Conservation (phyloP, 2,113 vertebrate species). For the Silurus asotus region DNA sequence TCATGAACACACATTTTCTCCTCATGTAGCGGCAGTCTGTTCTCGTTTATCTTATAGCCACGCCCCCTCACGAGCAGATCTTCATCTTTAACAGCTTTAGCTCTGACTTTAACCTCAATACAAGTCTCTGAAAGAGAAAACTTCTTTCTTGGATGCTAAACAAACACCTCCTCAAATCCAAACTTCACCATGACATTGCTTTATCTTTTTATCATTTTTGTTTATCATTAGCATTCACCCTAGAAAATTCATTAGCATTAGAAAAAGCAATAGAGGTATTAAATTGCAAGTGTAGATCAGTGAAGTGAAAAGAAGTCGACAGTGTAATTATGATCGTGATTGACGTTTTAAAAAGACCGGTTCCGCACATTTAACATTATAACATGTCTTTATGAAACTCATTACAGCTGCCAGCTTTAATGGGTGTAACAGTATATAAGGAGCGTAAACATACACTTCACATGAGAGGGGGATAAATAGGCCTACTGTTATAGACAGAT, state of each 20-base stretch:
- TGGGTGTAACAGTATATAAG: not conserved
- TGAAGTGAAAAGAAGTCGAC: not conserved
- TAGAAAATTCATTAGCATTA: not conserved
- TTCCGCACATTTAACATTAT: not conserved
- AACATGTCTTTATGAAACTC: not conserved
- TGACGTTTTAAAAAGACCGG: not conserved
- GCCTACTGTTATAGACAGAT: not conserved
- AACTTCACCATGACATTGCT: not conserved
- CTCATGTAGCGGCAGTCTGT: no score
- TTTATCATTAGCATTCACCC: not conserved
- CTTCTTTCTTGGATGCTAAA: not conserved
- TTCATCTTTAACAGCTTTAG: no score
- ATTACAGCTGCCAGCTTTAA: not conserved
- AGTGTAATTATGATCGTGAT: not conserved
- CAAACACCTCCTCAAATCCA: not conserved
- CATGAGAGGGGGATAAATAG: not conserved
- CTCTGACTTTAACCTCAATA: no score
- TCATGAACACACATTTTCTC: no score
- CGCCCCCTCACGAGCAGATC: no score
- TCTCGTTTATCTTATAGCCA: no score
- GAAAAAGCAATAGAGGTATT: no score
- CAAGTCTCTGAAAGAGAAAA: no score
- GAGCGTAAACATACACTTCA: not conserved
- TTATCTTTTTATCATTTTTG: not conserved
- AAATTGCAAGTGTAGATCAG: not conserved